Evolutionary conservation across 2,888 invertebrate genomes (phyloP).

Genomic region (Incurvaria masculella): DNA sequence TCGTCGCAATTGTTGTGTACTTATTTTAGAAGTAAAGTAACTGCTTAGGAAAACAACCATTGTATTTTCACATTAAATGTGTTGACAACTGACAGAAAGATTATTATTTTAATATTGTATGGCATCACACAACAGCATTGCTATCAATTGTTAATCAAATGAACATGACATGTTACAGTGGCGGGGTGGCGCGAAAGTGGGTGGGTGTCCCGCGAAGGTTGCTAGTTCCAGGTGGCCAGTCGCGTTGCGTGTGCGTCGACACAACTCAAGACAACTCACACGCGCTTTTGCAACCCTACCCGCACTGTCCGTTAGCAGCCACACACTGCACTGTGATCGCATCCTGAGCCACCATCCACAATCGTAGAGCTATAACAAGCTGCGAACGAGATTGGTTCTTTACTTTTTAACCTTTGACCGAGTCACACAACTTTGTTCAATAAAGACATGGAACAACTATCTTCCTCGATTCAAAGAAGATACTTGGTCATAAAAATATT

Average conservation of each 20-base stretch:
- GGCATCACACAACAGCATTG: neutral
- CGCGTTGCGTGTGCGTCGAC: slow-evolving; percentile 82
- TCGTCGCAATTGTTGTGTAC: no score
- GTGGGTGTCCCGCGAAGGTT: slow-evolving; percentile 84
- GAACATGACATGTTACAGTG: slow-evolving; percentile 59
- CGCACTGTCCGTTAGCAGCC: slow-evolving; percentile 58
- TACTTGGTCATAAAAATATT: no score
- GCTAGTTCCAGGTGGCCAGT: slow-evolving; percentile 64
- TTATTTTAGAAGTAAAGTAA: neutral
- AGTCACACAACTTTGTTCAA: no score
- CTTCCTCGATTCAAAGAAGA: no score
- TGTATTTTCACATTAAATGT: no score
- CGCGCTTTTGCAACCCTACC: slow-evolving; percentile 61
- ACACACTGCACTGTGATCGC: slow-evolving; percentile 49
- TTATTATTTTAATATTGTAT: neutral
- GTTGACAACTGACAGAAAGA: no score
- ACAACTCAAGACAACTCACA: slow-evolving; percentile 37
- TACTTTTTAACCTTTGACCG: no score
- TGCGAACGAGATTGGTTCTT: no score
- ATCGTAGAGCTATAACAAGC: no score
- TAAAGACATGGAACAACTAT: no score
- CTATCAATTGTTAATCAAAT: slow-evolving; percentile 6
- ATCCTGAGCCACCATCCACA: no score
- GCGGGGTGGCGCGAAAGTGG: slow-evolving; percentile 86
- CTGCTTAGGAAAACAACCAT: neutral